Base-by-base conservation (phyloP, 2,113 vertebrate genomes). In the Muntiacus muntjak region DNA sequence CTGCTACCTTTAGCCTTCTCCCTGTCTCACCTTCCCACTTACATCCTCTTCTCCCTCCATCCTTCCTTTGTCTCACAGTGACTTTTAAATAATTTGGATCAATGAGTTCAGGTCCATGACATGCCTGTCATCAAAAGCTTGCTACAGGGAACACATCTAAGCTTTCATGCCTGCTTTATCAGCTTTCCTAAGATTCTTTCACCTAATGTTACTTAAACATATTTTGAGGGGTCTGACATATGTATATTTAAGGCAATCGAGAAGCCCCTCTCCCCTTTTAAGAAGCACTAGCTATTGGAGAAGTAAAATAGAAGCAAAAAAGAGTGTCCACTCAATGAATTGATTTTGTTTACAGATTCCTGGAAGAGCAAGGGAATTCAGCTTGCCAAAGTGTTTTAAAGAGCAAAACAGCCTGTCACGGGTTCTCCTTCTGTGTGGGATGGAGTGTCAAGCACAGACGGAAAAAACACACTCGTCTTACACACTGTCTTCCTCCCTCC, bases 261-360 rank as follows among this genome's bases (percentile, higher is more conserved):
- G 47, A 89, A 62, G 43, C 10, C 26, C 36, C 58, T 54, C 23
- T 23, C 15, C 50, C 13, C 52, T 88, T 81, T 76, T 91, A 55
- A 62, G 71, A 91, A 94, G 25, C 23, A 33, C 4, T 23, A 52
- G 33, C 14, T 23, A 16, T 30, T 45, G 7, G n/a, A 67, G 43
- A 88, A 91, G 54, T 14, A n/a, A 97, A 89, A 40, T n/a, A 76
- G 50, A 94, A 89, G 43, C 36, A 58, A 60, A 87, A 82, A 87
- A 84, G 7, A 28, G 26, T 58, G 57, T 50, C 89, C 76, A 11
- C n/a, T 60, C 14, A 43, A 55, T n/a, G 7, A 43, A 64, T 88
- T 81, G 19, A 76, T 52, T 97, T 97, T 95, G 82, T 94, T 90
- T 91, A 74, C 11, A 43, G 21, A 88, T 96, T 97, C 47, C 52